Evolutionary conservation across 2,888 invertebrate genomes (phyloP), one percentile per base, ranked within the genome.

Genomic region (Epistrophe eligans): DNA sequence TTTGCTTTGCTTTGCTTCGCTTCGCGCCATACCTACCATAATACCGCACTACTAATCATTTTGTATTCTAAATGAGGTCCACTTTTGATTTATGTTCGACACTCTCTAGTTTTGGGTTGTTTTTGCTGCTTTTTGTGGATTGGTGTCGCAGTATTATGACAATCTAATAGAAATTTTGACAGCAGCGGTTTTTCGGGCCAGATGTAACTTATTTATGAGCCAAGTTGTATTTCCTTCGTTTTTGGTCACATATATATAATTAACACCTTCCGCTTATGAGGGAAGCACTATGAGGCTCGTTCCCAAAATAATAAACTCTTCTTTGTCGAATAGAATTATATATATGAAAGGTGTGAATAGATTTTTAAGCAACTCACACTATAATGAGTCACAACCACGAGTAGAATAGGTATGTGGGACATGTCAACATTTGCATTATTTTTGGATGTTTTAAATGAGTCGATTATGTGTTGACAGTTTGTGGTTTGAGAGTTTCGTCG

Each of bases 31-130:
- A 3, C 24, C 2, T 24, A 3, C 24, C 2, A 24, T 24, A n/a
- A 24, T 24, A 24, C 24, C 24, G 24, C 40, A 62, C 24, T 15
- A 43, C 79, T 66, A 79, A 83, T 87, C 79, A 83, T 83, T 79
- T 87, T 40, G 83, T 76, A 87, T 87, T 87, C 87, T 72, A 82
- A 87, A 87, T 87, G 82, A 87, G 79, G 87, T 83, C 83, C 79
- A 80, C 70, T 70, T 76, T 82, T 87, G 87, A 87, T 87, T 87
- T 87, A 87, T 71, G 87, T 76, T 67, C 52, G 32, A 48, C 52
- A 58, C 77, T 40, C 67, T 76, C 48, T 28, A 50, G 17, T 28
- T 73, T 67, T 45, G 72, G 71, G 58, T 43, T 64, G n/a, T 55
- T 28, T 13, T n/a, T 24, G 24, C 24, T 24, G 24, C 24, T 57